These are phyloP conservation scores for Thripadectes ignobilis DNA, from an alignment of 2,797 vertebrate genomes.

Conservation along the genomic window DNA sequence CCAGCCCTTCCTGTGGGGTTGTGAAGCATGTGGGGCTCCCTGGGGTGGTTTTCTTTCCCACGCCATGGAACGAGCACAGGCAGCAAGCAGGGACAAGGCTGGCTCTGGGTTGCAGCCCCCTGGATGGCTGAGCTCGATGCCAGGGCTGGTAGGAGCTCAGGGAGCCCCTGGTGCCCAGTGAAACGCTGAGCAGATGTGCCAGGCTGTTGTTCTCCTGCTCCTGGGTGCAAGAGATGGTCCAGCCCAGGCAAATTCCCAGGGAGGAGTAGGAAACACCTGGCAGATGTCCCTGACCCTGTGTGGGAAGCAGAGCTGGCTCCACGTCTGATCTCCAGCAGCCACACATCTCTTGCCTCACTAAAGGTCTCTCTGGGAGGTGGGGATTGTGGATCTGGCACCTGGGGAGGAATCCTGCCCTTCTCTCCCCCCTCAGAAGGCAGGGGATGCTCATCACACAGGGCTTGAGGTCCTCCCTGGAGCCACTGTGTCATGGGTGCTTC, in stretches of 20 bases:
- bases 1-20: rapidly evolving
- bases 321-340: background rate
- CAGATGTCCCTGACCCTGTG: rapidly evolving
- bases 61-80: rapidly evolving
- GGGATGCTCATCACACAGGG: rapidly evolving
- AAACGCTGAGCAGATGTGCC: rapidly evolving
- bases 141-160: background rate
- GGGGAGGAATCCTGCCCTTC: background rate
- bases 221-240: background rate
- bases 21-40: rapidly evolving
- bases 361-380: background rate
- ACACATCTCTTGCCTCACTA: rapidly evolving
- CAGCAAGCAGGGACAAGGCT: background rate
- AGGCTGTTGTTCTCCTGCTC: background rate
- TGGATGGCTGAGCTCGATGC: background rate
- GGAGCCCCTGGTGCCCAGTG: background rate
- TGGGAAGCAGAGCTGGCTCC: background rate
- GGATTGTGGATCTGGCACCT: background rate
- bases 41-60: background rate
- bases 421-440: rapidly evolving
- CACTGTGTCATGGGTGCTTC: background rate
- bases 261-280: background rate
- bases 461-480: background rate
- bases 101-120: background rate
- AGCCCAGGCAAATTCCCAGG: rapidly evolving